phyloP scores from a whole-genome alignment of 2,113 vertebrate species.

The Lucifuga dentata region DNA sequence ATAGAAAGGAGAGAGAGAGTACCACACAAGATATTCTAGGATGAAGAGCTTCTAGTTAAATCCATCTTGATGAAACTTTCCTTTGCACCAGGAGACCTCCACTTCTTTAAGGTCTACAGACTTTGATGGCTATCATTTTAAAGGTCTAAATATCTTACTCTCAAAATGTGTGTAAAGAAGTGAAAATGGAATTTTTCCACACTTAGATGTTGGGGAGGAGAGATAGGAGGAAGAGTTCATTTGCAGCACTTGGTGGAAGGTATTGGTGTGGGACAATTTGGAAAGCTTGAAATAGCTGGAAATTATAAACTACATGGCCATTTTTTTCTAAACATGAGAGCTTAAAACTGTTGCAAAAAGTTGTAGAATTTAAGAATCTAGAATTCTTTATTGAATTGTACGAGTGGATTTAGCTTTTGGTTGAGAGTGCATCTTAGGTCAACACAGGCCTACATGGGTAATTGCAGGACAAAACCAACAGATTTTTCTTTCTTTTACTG shows the following conservation, averaged over 20 bases:
- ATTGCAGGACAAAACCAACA: too few relatives aligned
- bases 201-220: constrained; percentile 28
- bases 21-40: constrained; percentile 32
- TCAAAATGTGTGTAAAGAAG: constrained; percentile 35
- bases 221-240: constrained; percentile 23
- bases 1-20: constrained; percentile 3
- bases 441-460: too few relatives aligned
- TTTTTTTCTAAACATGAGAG: too few relatives aligned
- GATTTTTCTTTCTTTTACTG: too few relatives aligned
- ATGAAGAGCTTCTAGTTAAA: constrained; percentile 59
- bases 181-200: constrained; percentile 39
- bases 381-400: too few relatives aligned
- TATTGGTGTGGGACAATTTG: too few relatives aligned
- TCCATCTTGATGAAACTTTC: constrained; percentile 64
- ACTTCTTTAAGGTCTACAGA: constrained; percentile 45
- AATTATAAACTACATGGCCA: not conserved
- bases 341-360: too few relatives aligned
- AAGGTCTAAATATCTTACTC: constrained; percentile 51
- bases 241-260: constrained; percentile 3
- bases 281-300: not conserved
- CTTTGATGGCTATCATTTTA: constrained; percentile 58
- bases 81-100: constrained; percentile 50
- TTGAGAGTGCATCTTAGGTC: too few relatives aligned
- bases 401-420: too few relatives aligned
- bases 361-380: too few relatives aligned